Evolutionary conservation across 2,113 vertebrate genomes (phyloP).

Genomic region (Emberiza fucata): DNA sequence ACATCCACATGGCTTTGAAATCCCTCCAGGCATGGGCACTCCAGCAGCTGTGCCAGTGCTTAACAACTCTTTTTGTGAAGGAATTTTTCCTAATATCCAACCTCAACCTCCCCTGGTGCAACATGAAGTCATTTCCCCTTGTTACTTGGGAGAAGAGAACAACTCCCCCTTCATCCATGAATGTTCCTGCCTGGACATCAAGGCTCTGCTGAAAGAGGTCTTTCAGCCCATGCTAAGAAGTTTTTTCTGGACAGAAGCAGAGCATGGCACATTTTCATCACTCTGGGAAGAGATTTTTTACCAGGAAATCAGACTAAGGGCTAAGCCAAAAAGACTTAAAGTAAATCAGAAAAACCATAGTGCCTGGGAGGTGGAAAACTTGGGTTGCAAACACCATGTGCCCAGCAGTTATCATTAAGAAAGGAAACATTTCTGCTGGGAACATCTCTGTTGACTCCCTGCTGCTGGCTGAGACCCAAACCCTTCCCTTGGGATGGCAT

Average conservation of each 20-base stretch:
- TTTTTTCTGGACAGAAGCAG: neutral
- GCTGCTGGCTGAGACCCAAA: neutral
- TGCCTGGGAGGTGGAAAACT: neutral
- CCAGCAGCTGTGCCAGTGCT: neutral
- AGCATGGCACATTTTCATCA: accelerated
- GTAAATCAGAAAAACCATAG: accelerated
- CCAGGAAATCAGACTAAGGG: neutral
- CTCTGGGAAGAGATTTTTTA: neutral
- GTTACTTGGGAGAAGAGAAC: neutral
- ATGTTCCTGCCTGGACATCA: neutral
- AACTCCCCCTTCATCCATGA: neutral
- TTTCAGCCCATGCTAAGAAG: neutral
- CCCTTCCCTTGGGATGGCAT: neutral
- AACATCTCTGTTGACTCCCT: neutral
- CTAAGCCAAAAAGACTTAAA: neutral
- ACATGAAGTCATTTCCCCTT: neutral
- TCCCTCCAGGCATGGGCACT: neutral
- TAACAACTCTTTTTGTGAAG: neutral
- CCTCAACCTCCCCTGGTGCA: neutral
- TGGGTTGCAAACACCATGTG: neutral
- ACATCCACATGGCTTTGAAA: neutral
- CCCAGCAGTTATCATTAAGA: neutral
- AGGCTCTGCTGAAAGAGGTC: neutral
- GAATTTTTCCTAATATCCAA: neutral
- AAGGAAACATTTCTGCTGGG: neutral